Evolutionary conservation across 2,797 vertebrate species (phyloP).

Genomic region (Crenichthys baileyi): DNA sequence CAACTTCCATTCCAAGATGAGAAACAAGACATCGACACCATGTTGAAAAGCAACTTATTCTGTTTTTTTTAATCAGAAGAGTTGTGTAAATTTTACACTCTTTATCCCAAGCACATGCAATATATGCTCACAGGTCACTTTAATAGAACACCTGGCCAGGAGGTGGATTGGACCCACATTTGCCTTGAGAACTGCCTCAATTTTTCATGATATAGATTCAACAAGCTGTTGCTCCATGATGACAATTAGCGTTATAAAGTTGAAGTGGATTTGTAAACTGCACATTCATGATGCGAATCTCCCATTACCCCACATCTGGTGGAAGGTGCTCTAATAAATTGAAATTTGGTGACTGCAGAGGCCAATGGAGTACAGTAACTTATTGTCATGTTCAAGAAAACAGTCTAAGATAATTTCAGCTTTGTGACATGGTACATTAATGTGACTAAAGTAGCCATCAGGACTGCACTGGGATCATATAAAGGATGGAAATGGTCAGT

Average conservation of each 20-base stretch:
- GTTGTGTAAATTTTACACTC: not conserved
- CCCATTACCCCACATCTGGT: no score
- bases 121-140: not conserved
- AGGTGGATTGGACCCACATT: not conserved
- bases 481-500: no score
- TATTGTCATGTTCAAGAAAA: no score
- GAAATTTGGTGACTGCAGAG: no score
- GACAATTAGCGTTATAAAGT: no score
- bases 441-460: no score
- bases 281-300: no score
- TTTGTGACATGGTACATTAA: no score
- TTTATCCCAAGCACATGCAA: not conserved
- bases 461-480: not conserved
- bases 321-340: no score
- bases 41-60: not conserved
- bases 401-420: not conserved
- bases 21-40: not conserved
- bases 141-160: not conserved
- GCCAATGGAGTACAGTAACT: no score
- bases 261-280: no score
- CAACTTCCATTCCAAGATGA: not conserved
- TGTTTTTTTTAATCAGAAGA: no score
- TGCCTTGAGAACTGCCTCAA: not conserved
- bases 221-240: not conserved
- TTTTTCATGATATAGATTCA: not conserved